These are phyloP conservation scores for Delichon dasypus DNA, from an alignment of 2,797 vertebrate genomes.

Conservation along the genomic window DNA sequence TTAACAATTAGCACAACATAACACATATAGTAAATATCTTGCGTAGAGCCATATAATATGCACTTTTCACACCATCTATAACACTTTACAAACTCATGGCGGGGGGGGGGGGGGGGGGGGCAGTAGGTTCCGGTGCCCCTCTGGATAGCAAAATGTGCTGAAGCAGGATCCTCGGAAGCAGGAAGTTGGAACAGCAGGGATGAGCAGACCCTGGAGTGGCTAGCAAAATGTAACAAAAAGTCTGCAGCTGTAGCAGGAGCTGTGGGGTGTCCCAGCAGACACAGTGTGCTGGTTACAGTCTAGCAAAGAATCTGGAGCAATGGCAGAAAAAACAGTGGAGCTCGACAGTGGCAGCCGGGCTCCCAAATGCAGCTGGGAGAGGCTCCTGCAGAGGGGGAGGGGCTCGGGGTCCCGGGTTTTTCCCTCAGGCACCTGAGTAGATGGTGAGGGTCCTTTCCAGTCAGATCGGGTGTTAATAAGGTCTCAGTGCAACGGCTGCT, in stretches of 20 bases:
- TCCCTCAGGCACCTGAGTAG: not conserved
- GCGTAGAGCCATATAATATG: too few relatives aligned
- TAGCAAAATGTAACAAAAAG: not conserved
- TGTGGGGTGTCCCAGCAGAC: not conserved
- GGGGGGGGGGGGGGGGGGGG: too few relatives aligned
- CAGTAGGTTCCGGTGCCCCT: not conserved
- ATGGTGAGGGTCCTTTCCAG: not conserved
- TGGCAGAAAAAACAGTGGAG: not conserved
- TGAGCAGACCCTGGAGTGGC: not conserved
- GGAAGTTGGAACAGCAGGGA: not conserved
- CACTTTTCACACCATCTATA: too few relatives aligned
- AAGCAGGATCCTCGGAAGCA: not conserved
- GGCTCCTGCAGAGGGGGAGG: not conserved
- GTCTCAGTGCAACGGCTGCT: not conserved
- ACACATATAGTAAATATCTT: too few relatives aligned
- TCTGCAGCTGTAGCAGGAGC: not conserved
- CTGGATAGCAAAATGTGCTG: not conserved
- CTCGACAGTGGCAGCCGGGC: not conserved
- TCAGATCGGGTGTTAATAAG: not conserved
- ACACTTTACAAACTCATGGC: too few relatives aligned
- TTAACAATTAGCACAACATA: too few relatives aligned
- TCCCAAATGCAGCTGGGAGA: not conserved
- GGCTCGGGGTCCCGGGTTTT: not conserved
- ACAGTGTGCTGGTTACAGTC: not conserved
- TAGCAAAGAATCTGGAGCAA: not conserved